These are phyloP conservation scores for Labeo calbasu DNA, from an alignment of 2,797 vertebrate species.

Conservation along the genomic window DNA sequence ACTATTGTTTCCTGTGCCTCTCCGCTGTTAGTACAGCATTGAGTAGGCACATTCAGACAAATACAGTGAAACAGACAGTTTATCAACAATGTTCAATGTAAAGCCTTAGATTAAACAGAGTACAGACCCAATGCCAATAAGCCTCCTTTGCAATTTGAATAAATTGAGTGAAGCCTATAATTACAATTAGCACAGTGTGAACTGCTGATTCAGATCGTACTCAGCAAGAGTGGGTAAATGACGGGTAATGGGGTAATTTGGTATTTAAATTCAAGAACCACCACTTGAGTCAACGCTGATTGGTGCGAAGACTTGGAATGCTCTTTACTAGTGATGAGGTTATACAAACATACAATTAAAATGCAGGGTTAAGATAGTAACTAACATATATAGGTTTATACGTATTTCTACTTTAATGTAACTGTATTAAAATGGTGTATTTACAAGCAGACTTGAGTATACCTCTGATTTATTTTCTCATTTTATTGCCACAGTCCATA, in stretches of 20 bases:
- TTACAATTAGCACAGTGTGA: constrained; percentile 87
- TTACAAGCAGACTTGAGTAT: background rate
- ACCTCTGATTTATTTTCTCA: background rate
- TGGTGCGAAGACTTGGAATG: constrained; percentile 74
- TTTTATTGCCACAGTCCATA: background rate
- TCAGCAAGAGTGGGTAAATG: constrained; percentile 82
- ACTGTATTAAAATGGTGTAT: background rate
- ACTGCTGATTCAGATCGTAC: constrained; percentile 83
- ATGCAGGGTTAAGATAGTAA: constrained; percentile 68
- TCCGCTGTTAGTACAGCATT: background rate
- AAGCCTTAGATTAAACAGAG: constrained; percentile 79
- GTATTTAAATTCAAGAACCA: constrained; percentile 84
- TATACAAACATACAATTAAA: constrained; percentile 76
- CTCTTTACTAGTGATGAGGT: constrained; percentile 71
- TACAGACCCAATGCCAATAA: constrained; percentile 78
- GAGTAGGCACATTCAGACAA: constrained; percentile 11
- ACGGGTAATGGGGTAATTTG: constrained; percentile 83
- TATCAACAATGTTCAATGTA: constrained; percentile 51
- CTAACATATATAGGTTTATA: constrained; percentile 11
- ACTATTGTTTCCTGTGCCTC: background rate
- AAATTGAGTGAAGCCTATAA: constrained; percentile 83
- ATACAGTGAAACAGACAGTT: constrained; percentile 47
- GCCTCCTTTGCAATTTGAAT: constrained; percentile 83
- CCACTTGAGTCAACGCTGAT: constrained; percentile 80
- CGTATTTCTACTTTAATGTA: background rate